These are phyloP conservation scores for Chelonus formosanus DNA, from an alignment of 2,888 invertebrate genomes.

Conservation along the genomic window DNA sequence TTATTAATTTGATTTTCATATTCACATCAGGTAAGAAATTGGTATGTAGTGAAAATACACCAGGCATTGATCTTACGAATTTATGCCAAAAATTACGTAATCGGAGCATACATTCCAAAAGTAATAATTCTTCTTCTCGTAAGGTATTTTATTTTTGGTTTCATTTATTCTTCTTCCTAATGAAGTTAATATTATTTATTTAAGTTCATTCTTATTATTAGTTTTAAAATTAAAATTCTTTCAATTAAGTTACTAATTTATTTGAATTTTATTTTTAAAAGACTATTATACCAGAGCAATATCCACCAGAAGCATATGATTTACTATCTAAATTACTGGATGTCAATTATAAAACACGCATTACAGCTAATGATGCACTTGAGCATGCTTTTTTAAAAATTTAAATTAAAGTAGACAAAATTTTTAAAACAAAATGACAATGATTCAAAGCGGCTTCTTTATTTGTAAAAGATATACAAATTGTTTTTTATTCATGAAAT, in stretches of 20 bases:
- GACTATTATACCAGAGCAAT: conserved; percentile 57
- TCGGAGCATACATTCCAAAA: conserved; percentile 46
- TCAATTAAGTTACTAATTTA: conserved; percentile 9
- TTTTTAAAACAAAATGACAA: conserved; percentile 16
- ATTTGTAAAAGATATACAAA: conserved; percentile 30
- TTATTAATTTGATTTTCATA: conserved; percentile 32
- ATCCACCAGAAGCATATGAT: conserved; percentile 79
- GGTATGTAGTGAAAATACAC: conserved; percentile 67
- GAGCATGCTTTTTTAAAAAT: conserved; percentile 76
- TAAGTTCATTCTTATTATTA: conserved; percentile 26
- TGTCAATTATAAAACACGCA: conserved; percentile 79
- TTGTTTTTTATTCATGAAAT: conserved; percentile 35
- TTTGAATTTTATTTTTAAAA: conserved; percentile 42
- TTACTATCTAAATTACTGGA: conserved; percentile 77
- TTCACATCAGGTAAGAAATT: conserved; percentile 66
- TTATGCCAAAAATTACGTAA: conserved; percentile 58
- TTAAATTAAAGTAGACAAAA: conserved; percentile 33
- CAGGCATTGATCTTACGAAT: conserved; percentile 64
- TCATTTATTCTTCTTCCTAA: conserved; percentile 25
- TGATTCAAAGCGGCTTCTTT: conserved; percentile 20
- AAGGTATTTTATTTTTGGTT: conserved; percentile 51
- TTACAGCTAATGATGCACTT: conserved; percentile 79
- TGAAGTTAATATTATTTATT: conserved; percentile 31
- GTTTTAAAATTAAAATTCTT: neutral
- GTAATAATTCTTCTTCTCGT: conserved; percentile 34